Evolutionary conservation across 2,888 invertebrate species (phyloP).

Genomic region (Halictus quadricinctus): DNA sequence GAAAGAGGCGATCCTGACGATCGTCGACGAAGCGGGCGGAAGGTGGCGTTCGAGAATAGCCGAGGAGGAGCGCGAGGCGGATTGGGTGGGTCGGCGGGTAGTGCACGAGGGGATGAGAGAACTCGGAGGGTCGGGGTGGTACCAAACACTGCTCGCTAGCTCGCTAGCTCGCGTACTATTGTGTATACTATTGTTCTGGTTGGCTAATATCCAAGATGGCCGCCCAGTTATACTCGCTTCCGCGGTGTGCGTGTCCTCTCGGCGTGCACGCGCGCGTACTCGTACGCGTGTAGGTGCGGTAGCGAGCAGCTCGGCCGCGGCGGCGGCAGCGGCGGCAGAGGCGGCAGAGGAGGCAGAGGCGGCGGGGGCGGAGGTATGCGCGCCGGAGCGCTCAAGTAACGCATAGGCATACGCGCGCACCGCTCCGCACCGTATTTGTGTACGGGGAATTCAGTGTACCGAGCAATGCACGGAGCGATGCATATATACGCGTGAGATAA

Average conservation of each 20-base stretch:
- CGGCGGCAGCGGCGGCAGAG: constrained; percentile 12
- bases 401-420: constrained; percentile 51
- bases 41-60: constrained; percentile 60
- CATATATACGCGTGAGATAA: constrained; percentile 75
- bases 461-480: constrained; percentile 69
- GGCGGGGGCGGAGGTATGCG: constrained; percentile 48
- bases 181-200: constrained; percentile 82
- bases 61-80: constrained; percentile 43
- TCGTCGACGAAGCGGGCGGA: constrained; percentile 48
- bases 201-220: constrained; percentile 82
- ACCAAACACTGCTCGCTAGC: constrained; percentile 77
- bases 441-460: constrained; percentile 72
- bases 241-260: constrained; percentile 63
- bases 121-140: constrained; percentile 68
- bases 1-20: constrained; percentile 58
- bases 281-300: constrained; percentile 34
- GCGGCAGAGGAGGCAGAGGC: constrained; percentile 3
- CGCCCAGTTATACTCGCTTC: constrained; percentile 77
- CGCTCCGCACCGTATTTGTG: constrained; percentile 63
- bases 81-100: constrained; percentile 47
- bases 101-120: constrained; percentile 56
- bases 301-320: constrained; percentile 40
- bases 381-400: constrained; percentile 59
- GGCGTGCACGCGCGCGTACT: constrained; percentile 48
- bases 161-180: constrained; percentile 79